Evolutionary conservation across 2,888 invertebrate species (phyloP), one percentile per base, ranked within the genome.

Genomic region (Drosophila infuscata): DNA sequence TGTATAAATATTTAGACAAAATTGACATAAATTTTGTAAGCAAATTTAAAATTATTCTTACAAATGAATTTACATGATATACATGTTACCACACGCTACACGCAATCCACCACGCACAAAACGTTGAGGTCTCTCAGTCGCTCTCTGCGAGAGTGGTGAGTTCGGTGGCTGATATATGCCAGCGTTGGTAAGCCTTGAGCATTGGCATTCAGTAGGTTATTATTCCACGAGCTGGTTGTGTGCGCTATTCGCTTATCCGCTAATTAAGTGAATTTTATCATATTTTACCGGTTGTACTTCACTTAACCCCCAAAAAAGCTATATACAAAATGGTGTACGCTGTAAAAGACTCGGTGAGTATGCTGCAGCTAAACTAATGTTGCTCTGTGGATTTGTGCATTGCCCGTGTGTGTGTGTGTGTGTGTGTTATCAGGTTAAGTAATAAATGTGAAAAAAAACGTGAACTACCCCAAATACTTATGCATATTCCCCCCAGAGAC

Each of bases 321-420:
- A 65, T 38, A 52, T 29, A 59, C 70, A 92, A 91, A 89, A 92
- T 92, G 92, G 92, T 92, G 81, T 91, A 92, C 82, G 66, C 83
- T 64, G 91, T 92, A 29, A 92, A 91, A 80, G 88, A 79, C 83
- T 79, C 81, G 89, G 92, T 92, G 83, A 91, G 92, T 83, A 70
- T 38, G 25, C 25, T 51, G 11, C 25, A 15, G 20, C 3, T 36
- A 46, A 53, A 51, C 52, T 30, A 36, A 59, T 3, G 7, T 49
- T 15, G 38, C 25, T 43, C 33, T 38, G 29, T 46, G 54, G 29
- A 46, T 43, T 43, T 20, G 11, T 43, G 46, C 15, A 15, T 43
- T 11, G n/a, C 9, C n/a, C 36, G 15, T 38, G 38, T 38, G 54
- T 20, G 38, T 20, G 29, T 48, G 15, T 38, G 38, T 38, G 54